Evolutionary conservation across 2,113 vertebrate species (phyloP), one percentile per base, ranked within the genome.

Genomic region (Agelaius tricolor): DNA sequence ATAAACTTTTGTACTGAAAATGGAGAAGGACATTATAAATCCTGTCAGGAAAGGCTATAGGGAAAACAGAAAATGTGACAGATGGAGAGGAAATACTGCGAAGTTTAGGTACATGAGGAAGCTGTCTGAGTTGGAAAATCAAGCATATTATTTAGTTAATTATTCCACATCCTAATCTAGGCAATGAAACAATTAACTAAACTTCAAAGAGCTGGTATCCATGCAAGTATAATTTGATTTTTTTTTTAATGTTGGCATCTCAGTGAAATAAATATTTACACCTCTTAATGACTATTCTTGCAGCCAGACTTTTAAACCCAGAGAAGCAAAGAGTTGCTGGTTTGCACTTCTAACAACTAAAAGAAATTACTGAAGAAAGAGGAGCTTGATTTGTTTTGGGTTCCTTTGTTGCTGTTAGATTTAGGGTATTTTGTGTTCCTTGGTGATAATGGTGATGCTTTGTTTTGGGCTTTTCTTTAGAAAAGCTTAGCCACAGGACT

Each of bases 151-250:
- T 44, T 94, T 74, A 57, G 31, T 41, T 80, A 90, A 90, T 80
- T 93, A 93, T 90, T 88, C 46, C 30, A 57, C 30, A 75, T 74
- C 33, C 44, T 77, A 74, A 86, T 81, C n/a, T 47, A 67, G 35
- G 63, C 28, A 93, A 89, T 63, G 43, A 88, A 95, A 91, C 86
- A 87, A 95, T 88, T 86, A 88, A 46, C 22, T 81, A 22, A 82
- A 85, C 47, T 92, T 87, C 78, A 91, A 96, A 93, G 75, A 88
- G 35, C 13, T 67, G 15, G 20, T 84, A 65, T 52, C 92, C 76
- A 92, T 6, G 61, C 10, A 9, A 4, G 2, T 41, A 88, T 71
- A 0, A 57, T 55, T 31, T 77, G 10, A 57, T 22, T 59, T 41
- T 54, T 57, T 76, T 22, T 55, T 55, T 43, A 30, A 88, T 49